Percentiles rank a stretch among this genome's conserved stretches.
Conservation (phyloP, 2,797 vertebrate genomes). For the Enteromius paludinosus region DNA sequence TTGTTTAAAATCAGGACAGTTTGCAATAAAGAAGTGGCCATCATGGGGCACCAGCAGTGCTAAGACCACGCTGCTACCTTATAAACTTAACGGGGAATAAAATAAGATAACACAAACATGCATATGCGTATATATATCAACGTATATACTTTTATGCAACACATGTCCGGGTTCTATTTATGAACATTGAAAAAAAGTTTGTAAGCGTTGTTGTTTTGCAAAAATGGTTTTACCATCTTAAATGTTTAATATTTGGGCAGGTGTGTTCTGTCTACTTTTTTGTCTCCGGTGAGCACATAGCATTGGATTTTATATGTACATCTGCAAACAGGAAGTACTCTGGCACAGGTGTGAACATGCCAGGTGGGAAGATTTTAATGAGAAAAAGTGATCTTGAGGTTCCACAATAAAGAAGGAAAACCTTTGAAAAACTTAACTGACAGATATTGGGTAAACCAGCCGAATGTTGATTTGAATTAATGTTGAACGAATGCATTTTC, state of each 20-base stretch:
- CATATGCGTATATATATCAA: constrained; percentile 77
- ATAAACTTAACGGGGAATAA: constrained; percentile 84
- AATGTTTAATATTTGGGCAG: constrained; percentile 94
- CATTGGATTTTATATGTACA: constrained; percentile 94
- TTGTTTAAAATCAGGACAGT: constrained; percentile 99
- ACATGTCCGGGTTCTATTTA: constrained; percentile 91
- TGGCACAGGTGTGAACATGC: constrained; percentile 87
- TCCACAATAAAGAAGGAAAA: constrained; percentile 61
- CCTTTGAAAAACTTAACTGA: constrained; percentile 82
- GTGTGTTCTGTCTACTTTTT: constrained; percentile 85
- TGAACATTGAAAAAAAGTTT: constrained; percentile 90
- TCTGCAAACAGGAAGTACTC: constrained; percentile 87
- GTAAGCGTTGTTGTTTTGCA: constrained; percentile 88
- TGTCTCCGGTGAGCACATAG: constrained; percentile 93
- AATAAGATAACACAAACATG: constrained; percentile 68
- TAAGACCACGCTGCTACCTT: constrained; percentile 95
- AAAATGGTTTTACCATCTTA: constrained; percentile 96
- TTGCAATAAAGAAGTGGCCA: constrained; percentile 92
- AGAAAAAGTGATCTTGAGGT: constrained; percentile 83
- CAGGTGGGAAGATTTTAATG: constrained; percentile 88
- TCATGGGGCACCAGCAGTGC: constrained; percentile 95
- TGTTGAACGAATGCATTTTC: constrained; percentile 99
- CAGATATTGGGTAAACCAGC: constrained; percentile 88
- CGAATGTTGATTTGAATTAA: constrained; percentile 94
- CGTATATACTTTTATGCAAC: constrained; percentile 78